A percentile compares a stretch with the other conserved stretches of the same genome.
phyloP scores from a whole-genome alignment of 1,140 invertebrate species.

The Patella vulgata region DNA sequence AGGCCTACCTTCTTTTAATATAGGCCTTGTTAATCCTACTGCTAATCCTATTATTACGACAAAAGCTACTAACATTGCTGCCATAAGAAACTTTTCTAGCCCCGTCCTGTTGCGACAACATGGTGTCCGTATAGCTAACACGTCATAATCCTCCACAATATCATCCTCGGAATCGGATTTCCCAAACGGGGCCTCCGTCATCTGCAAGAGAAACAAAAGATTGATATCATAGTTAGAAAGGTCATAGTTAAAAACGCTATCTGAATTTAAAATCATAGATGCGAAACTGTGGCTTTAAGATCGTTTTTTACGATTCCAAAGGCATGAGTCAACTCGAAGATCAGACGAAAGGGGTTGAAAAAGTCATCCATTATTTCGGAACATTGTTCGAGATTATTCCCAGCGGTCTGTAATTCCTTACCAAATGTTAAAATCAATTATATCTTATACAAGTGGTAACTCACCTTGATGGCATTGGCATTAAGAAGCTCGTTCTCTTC shows the following conservation, averaged over 20 bases:
- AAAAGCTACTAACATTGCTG: constrained; percentile 28
- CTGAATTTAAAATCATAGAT: too few relatives aligned
- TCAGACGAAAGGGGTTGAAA: too few relatives aligned
- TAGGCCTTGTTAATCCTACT: constrained; percentile 34
- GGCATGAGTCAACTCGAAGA: too few relatives aligned
- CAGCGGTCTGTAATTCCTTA: too few relatives aligned
- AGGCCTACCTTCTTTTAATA: background rate
- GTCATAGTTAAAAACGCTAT: background rate
- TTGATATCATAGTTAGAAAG: background rate
- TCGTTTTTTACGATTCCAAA: too few relatives aligned
- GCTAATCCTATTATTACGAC: constrained; percentile 40
- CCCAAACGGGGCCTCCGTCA: constrained; percentile 40
- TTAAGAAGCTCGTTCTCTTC: constrained; percentile 29
- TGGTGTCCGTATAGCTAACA: constrained; percentile 31
- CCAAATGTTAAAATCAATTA: too few relatives aligned
- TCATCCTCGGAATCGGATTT: constrained; percentile 40
- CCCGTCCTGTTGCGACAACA: constrained; percentile 33
- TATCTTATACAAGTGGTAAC: too few relatives aligned
- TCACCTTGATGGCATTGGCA: constrained; percentile 28
- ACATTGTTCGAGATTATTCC: too few relatives aligned
- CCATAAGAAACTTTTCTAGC: constrained; percentile 31
- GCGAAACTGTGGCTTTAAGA: too few relatives aligned
- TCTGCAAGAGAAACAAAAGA: constrained; percentile 30
- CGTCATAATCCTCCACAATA: constrained; percentile 44
- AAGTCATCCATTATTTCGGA: too few relatives aligned